Conservation (phyloP, 2,888 invertebrate species). For the Caenorhabditis drosophilae region DNA sequence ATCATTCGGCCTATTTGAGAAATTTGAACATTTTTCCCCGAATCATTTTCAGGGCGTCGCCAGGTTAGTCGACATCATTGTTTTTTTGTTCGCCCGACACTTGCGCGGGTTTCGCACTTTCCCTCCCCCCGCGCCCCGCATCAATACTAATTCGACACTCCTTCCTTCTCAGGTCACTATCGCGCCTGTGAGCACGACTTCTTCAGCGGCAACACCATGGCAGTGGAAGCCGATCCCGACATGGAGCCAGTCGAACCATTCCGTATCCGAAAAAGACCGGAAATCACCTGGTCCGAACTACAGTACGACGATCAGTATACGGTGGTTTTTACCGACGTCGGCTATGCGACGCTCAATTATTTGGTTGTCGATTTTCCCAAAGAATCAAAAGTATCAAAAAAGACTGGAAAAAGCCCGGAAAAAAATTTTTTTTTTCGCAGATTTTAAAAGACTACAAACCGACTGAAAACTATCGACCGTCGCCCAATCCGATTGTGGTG, state of each 20-base stretch:
- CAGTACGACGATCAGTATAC: conserved; percentile 45
- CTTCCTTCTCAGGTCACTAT: no score
- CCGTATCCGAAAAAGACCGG: conserved; percentile 53
- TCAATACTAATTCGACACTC: no score
- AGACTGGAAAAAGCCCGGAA: conserved; percentile 1
- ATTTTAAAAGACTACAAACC: conserved; percentile 57
- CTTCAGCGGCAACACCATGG: conserved; percentile 28
- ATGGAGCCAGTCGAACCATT: conserved; percentile 62
- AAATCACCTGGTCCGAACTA: conserved; percentile 48
- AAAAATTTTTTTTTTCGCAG: conserved; percentile 16
- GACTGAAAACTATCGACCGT: conserved; percentile 60
- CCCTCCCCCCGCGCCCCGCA: no score
- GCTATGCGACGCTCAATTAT: conserved; percentile 64
- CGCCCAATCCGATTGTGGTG: conserved; percentile 61
- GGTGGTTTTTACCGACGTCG: conserved; percentile 61
- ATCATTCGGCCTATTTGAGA: conserved; percentile 62
- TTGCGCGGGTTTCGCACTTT: no score
- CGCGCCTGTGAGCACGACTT: conserved; percentile 67
- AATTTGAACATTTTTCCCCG: conserved; percentile 62
- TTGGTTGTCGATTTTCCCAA: conserved; percentile 62
- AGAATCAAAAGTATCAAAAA: conserved; percentile 48
- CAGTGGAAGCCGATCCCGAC: conserved; percentile 56
- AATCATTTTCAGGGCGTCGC: conserved; percentile 53
- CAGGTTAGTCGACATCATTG: no score
- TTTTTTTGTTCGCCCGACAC: no score